Base-by-base conservation (phyloP, 37 sponge, comb jelly and placozoan species). In the Diacarnus erythraeanus region DNA sequence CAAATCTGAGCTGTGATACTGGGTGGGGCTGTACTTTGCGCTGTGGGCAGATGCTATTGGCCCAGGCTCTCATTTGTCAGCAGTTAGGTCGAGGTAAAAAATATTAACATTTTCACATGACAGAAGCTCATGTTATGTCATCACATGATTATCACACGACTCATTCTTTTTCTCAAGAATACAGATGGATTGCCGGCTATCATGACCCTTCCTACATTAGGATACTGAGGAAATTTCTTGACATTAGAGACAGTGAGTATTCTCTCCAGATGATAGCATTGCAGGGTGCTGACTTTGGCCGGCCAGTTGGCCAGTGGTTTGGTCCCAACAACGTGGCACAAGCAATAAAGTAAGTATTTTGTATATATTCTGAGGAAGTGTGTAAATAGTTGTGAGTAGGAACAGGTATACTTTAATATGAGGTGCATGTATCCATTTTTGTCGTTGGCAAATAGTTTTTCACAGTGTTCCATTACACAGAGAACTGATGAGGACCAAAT, bases 21-120 rank as follows among this genome's bases (percentile, higher is more conserved):
- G 99, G 99, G 1, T 99, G 99, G 99, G 99, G 99, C 3, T 99
- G 99, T 69, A 96, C 92, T 42, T 64, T 96, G 59, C 66, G 99
- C 9, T 99, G 99, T 83, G 97, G 97, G 1, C 99, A 99, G 79
- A 99, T 99, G 99, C 34, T 99, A 65, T 67, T 97, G 71, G 93
- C 88, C 0, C 90, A 99, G 69, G 68, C 97, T 2, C 85, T 99
- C 29, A 41, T 94, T 37, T 64, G 84, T 58, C 69, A 71, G 68
- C 91, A 95, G 40, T 67, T 94, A 2, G 92, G 88, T 59, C 78
- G 85, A 94, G 86, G 95, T 86, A n/a, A n/a, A n/a, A n/a, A n/a
- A n/a, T n/a, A n/a, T n/a, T n/a, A n/a, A n/a, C n/a, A n/a, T n/a
- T n/a, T 15, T 47, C 51, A 47, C 12, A 12, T 47, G 51, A 47